Percentiles rank a stretch among this genome's conserved stretches.
These are phyloP conservation scores for Phaonia tiefii DNA, from an alignment of 2,888 invertebrate genomes.

Conservation along the genomic window DNA sequence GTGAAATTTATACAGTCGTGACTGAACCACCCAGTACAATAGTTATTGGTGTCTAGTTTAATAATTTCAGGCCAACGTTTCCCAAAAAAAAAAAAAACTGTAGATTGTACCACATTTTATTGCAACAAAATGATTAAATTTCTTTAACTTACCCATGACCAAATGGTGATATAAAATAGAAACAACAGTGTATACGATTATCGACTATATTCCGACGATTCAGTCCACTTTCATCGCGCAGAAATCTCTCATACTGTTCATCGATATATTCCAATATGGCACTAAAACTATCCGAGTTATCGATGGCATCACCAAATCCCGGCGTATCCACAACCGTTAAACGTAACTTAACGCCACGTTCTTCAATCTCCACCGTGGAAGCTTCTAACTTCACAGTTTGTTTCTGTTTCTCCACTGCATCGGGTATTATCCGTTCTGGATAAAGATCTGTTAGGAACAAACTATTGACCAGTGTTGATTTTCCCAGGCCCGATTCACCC, in stretches of 20 bases:
- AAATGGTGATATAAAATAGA: conserved; percentile 98
- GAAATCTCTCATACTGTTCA: conserved; percentile 96
- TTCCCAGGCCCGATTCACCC: conserved; percentile 94
- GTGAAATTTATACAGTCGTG: no score
- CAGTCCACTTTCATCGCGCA: conserved; percentile 95
- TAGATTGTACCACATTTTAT: not conserved
- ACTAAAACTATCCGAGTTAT: conserved; percentile 95
- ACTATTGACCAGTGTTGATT: conserved; percentile 97
- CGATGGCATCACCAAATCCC: conserved; percentile 96
- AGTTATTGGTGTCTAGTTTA: no score
- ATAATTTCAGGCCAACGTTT: no score
- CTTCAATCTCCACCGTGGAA: conserved; percentile 98
- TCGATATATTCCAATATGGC: conserved; percentile 98
- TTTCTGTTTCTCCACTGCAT: conserved; percentile 94
- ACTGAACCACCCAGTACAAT: no score
- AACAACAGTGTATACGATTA: conserved; percentile 98
- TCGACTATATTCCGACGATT: conserved; percentile 98
- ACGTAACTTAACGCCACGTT: conserved; percentile 94
- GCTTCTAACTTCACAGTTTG: conserved; percentile 97
- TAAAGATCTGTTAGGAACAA: conserved; percentile 96
- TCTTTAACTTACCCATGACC: conserved; percentile 94
- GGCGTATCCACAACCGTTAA: conserved; percentile 97
- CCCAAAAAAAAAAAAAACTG: not conserved
- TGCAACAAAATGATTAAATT: not conserved
- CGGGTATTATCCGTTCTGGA: conserved; percentile 93